Evolutionary conservation across 2,797 vertebrate species (phyloP), one percentile per base, ranked within the genome.

Genomic region (Rhynchonycteris naso): DNA sequence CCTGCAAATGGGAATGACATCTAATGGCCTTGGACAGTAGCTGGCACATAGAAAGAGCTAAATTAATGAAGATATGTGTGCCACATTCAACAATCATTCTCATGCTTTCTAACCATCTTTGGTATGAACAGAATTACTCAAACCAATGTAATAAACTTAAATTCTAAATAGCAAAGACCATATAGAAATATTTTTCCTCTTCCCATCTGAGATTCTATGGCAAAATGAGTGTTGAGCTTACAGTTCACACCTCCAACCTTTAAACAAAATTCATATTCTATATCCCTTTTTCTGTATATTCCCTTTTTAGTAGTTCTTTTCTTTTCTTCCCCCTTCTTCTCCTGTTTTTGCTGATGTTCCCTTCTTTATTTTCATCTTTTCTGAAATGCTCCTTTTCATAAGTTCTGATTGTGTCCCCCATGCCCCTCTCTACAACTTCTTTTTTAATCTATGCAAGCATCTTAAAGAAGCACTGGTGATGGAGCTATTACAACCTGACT

Each of bases 361-460:
- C 33, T 75, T 94, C 68, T 96, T 78, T 43, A 92, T 95, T 59
- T 97, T 96, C 76, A 68, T 97, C 95, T 95, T 76, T 88, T 95
- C 74, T 90, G 65, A 93, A 97, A 94, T 78, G 91, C 56, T 82
- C 69, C 75, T 72, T 92, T 95, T 95, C 38, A 1, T 28, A 88
- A 93, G 93, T 90, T 97, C 90, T 61, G 66, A 65, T 26, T 95
- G 72, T 93, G 82, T 63, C 43, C 50, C 13, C 63, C 9, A 28
- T 7, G n/a, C 33, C 24, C 2, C 16, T 24, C 6, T 38, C 54
- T 61, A 18, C 35, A 79, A 10, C 59, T 65, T 95, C 80, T 18
- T 79, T 30, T 61, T 43, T 35, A 26, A 66, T 59, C 50, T 86
- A 33, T 68, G 68, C 30, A 69, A 7, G n/a, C 35, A 22, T 88